Evolutionary conservation across 2,113 vertebrate genomes (phyloP), one percentile per base, ranked within the genome.

Genomic region (Aegypius monachus): DNA sequence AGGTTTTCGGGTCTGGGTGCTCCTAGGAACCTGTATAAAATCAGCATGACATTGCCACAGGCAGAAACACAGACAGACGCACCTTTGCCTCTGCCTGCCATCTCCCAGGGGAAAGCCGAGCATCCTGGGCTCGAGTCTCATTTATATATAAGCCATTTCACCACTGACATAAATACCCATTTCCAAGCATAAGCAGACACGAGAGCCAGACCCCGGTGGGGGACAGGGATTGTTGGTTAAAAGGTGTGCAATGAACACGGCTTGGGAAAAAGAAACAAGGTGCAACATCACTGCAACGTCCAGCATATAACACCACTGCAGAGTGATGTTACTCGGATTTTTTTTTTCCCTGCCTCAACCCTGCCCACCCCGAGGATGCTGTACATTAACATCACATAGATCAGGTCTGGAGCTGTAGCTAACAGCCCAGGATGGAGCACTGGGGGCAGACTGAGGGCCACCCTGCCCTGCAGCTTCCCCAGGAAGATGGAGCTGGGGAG

Each of bases 1-100:
- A 72, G 20, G 9, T 67, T 78, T 72, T 90, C 36, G 31, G 59
- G 16, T 25, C 26, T 45, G 25, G 5, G 34, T 72, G 58, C 23
- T 40, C 31, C n/a, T 65, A 12, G 0, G 2, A 58, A 38, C 31
- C 27, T 43, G 20, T 12, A 4, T 47, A n/a, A 74, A 52, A 48
- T 12, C 4, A 9, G 31, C 22, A 59, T 0, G 0, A 34, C 31
- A 10, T 47, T 53, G 61, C 36, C 32, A 61, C 1, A 1, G 31
- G 40, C n/a, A 77, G 43, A 42, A 38, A 10, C 16, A 29, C 23
- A 48, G 43, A 22, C 11, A 50, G 26, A 38, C 22, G 40, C 13
- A 23, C 11, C 17, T 75, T 43, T 55, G 34, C 36, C 34, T 66
- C 32, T 1, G 3, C 36, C 48, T 43, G 43, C 25, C 3, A 0